Evolutionary conservation across 2,888 invertebrate species (phyloP), one percentile per base, ranked within the genome.

Genomic region (Stenoptilia bipunctidactyla): DNA sequence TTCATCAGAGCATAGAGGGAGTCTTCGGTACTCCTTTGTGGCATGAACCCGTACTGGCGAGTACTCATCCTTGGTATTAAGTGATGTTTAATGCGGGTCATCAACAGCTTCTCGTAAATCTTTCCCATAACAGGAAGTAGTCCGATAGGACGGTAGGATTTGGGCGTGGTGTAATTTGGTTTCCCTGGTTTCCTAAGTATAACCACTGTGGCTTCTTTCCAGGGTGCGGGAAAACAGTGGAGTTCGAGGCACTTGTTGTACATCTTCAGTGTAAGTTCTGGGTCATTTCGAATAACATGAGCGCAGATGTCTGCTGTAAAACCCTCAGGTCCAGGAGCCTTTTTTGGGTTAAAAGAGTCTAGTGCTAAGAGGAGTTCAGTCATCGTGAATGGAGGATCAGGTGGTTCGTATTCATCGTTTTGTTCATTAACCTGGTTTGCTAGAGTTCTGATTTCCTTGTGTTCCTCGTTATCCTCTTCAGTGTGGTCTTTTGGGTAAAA

Each of bases 171-270:
- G n/a, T n/a, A n/a, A n/a, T n/a, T n/a, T n/a, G n/a, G n/a, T n/a
- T n/a, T n/a, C n/a, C n/a, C n/a, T n/a, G n/a, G 45, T 46, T 44
- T 41, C 41, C 41, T 44, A 40, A 46, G 43, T 42, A 44, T 46
- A 43, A 38, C 30, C 13, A 25, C 27, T 8, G 5, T 9, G 27
- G 27, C 27, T 8, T 9, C 9, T 9, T 25, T 25, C 27, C 27
- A 25, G 5, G 9, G 5, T 25, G 6, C 9, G 27, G 27, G 27
- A 9, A 25, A 25, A 9, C 27, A 25, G 9, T 5, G 9, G 6
- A 25, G 27, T 9, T 25, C 9, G 6, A 25, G 9, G 9, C 27
- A 25, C 27, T 25, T 25, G 27, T 25, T 25, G 5, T 5, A 5
- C 9, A 25, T 25, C 5, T 5, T 9, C 27, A 25, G 27, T 5